Conservation (phyloP, 2,113 vertebrate species). For the Cichladusa arquata region DNA sequence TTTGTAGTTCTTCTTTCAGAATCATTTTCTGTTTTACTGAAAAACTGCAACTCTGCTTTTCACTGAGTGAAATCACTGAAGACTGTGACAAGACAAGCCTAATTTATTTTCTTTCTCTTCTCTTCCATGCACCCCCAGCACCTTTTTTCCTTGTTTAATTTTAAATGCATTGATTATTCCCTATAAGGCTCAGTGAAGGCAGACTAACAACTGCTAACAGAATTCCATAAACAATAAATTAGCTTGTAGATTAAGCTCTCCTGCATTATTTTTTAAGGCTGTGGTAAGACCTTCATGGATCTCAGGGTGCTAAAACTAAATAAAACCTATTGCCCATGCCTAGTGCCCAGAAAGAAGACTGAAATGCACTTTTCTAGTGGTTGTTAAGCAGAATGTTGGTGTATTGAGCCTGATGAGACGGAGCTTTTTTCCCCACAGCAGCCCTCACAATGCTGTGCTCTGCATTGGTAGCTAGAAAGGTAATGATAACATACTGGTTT, state of each 20-base stretch:
- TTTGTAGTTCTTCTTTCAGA: constrained; percentile 2
- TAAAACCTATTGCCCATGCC: constrained; percentile 6
- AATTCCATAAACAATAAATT: constrained; percentile 55
- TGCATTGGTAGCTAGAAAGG: not conserved
- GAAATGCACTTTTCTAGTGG: not conserved
- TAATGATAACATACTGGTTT: no score
- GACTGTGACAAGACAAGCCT: not conserved
- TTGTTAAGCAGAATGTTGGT: not conserved
- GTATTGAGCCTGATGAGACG: not conserved
- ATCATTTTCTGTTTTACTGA: not conserved
- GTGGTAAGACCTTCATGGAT: not conserved
- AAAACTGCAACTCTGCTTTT: constrained; percentile 22
- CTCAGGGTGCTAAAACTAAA: not conserved
- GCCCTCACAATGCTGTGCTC: not conserved
- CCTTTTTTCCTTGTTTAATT: not conserved
- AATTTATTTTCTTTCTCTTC: not conserved
- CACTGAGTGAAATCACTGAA: not conserved
- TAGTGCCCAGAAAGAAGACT: not conserved
- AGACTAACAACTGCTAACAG: constrained; percentile 36
- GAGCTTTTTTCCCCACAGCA: not conserved
- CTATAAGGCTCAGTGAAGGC: constrained; percentile 3
- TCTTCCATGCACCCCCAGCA: not conserved
- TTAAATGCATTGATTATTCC: not conserved
- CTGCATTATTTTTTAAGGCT: not conserved
- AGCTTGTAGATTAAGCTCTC: constrained; percentile 27